Base-by-base conservation (phyloP, 35 echinoderm and acorn worm genomes). In the Nesometra sesokonis region DNA sequence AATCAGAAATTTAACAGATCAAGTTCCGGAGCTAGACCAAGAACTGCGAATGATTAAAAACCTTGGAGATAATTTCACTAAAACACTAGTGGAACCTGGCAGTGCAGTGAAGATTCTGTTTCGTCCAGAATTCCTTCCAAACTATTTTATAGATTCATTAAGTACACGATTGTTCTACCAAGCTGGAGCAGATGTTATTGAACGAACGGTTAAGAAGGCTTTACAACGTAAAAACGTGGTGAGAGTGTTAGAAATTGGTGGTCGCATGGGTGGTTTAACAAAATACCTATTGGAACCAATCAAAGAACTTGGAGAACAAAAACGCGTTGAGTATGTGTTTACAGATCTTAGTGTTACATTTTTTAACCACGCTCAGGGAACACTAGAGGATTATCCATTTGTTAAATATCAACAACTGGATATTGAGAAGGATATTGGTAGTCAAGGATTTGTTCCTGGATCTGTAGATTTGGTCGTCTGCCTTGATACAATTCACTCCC, bases 371-470 rank as follows among this genome's bases (percentile, higher is more conserved):
- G 95, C 92, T 27, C 84, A 89, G 37, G 89, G 91, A 19, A 79
- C 86, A 23, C 88, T 89, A 11, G 82, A 86, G 77, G 82, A 80
- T 0, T 89, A 81, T 47, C 87, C 83, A 29, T 93, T 93, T 78
- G 83, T 97, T 47, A 93, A 97, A 80, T 97, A 97, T 79, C 88
- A 97, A 78, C 95, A 93, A 81, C 36, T 94, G n/a, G 95, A 97
- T 80, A 94, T 97, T 57, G 95, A 97, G 77, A 85, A 89, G 27
- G 92, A 94, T 30, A 81, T 97, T n/a, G 86, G 82, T 46, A 81
- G 82, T 27, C 95, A 97, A 78, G 95, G 92, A 30, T 97, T 94
- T 86, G 90, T 92, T 17, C 95, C 95, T 37, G 89, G 92, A 21
- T 88, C 88, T 29, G 79, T 94, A 57, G 95, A 97, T 37, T 86